Evolutionary conservation across 2,888 invertebrate species (phyloP).

Genomic region (Calephelis perditalis): DNA sequence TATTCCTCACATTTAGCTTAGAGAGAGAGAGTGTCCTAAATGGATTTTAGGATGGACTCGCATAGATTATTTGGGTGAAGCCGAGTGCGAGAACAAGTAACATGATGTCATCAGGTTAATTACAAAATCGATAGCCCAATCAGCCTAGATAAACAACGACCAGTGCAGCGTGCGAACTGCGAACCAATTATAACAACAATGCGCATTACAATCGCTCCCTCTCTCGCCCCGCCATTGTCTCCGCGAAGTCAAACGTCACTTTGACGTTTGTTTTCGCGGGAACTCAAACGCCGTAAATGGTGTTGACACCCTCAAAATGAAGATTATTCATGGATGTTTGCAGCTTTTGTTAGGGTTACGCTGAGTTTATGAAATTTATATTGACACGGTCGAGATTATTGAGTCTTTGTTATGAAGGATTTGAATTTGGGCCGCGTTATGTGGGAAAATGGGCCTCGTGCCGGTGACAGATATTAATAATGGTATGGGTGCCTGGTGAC

Average conservation of each 20-base stretch:
- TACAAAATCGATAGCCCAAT: slow-evolving; percentile 28
- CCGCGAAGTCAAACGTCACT: slow-evolving; percentile 42
- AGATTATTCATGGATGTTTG: slow-evolving; percentile 75
- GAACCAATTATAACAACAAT: slow-evolving; percentile 61
- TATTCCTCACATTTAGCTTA: no score
- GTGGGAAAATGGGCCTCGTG: slow-evolving; percentile 57
- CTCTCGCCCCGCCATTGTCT: slow-evolving; percentile 52
- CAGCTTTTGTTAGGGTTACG: slow-evolving; percentile 61
- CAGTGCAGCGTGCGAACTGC: slow-evolving; percentile 30
- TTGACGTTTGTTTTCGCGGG: slow-evolving; percentile 67
- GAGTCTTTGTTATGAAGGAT: slow-evolving; percentile 67
- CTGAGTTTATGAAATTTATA: slow-evolving; percentile 73
- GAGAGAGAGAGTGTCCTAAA: no score
- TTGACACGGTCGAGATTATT: slow-evolving; percentile 70
- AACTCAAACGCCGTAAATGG: slow-evolving; percentile 51
- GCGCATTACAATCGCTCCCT: slow-evolving; percentile 54
- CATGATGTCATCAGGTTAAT: slow-evolving; percentile 27
- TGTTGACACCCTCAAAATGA: slow-evolving; percentile 73
- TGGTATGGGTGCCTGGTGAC: slow-evolving; percentile 31
- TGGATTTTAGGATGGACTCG: no score
- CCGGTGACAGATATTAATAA: slow-evolving; percentile 66
- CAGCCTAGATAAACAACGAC: slow-evolving; percentile 36
- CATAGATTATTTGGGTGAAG: no score
- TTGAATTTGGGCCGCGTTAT: slow-evolving; percentile 52
- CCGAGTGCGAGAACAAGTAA: neutral